Percentiles rank a stretch among this genome's conserved stretches.
phyloP scores from a whole-genome alignment of 2,797 vertebrate genomes.

The Acrossocheilus wenchowensis region DNA sequence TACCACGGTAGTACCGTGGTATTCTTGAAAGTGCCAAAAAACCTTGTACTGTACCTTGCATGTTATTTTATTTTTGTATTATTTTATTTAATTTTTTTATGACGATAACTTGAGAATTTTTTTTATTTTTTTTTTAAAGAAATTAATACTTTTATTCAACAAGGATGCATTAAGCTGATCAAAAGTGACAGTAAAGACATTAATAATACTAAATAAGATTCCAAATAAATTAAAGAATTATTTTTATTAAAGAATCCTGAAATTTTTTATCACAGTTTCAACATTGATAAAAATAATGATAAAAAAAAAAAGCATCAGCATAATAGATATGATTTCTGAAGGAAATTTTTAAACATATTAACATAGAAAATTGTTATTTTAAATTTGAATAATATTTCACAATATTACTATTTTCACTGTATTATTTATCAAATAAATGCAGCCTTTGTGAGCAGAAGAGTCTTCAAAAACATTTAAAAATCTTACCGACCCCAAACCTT shows the following conservation, averaged over 20 bases:
- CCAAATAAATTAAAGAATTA: neutral
- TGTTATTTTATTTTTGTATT: neutral
- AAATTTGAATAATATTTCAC: neutral
- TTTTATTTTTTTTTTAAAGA: neutral
- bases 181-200: neutral
- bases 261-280: too few relatives aligned
- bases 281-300: neutral
- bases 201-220: neutral
- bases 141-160: neutral
- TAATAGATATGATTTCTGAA: neutral
- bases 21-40: neutral
- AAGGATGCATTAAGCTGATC: neutral
- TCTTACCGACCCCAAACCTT: neutral
- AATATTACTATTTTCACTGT: neutral
- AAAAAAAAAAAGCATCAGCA: neutral
- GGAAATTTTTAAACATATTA: neutral
- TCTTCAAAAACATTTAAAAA: neutral
- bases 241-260: neutral
- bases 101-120: neutral
- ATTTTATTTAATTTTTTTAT: neutral
- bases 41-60: neutral
- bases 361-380: neutral
- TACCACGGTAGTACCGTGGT: neutral
- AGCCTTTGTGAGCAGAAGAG: neutral
- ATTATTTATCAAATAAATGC: neutral